phyloP scores from a whole-genome alignment of 2,888 invertebrate genomes.

The Lasioglossum villosulum region DNA sequence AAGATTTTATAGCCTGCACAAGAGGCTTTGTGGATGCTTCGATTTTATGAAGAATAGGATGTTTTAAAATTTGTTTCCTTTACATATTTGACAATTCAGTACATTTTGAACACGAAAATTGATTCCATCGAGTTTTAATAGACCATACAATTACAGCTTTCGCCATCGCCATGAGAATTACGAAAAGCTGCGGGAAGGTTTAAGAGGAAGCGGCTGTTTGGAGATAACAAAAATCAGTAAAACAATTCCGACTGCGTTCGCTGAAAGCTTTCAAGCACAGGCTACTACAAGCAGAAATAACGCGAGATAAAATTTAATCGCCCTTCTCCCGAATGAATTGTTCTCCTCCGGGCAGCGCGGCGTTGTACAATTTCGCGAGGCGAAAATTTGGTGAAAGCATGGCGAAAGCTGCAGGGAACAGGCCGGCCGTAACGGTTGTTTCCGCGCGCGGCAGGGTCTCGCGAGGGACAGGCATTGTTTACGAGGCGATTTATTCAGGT shows the following conservation, averaged over 20 bases:
- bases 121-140: too few relatives aligned
- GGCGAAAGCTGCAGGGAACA: not conserved
- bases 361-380: not conserved
- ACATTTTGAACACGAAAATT: too few relatives aligned
- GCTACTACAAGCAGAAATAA: not conserved
- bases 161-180: not conserved
- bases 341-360: not conserved
- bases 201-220: not conserved
- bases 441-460: not conserved
- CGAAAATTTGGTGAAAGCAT: not conserved
- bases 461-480: conserved; percentile 16
- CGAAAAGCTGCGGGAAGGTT: not conserved
- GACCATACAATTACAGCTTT: not conserved
- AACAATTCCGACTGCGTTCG: not conserved
- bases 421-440: not conserved
- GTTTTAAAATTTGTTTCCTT: too few relatives aligned
- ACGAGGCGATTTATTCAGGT: conserved; percentile 25
- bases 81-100: too few relatives aligned
- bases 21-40: not conserved
- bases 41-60: not conserved
- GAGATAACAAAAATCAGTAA: not conserved
- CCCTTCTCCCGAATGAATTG: not conserved
- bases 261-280: not conserved
- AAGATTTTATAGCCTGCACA: too few relatives aligned
- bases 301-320: not conserved